phyloP scores from a whole-genome alignment of 2,797 vertebrate species.

The Danio choprae region DNA sequence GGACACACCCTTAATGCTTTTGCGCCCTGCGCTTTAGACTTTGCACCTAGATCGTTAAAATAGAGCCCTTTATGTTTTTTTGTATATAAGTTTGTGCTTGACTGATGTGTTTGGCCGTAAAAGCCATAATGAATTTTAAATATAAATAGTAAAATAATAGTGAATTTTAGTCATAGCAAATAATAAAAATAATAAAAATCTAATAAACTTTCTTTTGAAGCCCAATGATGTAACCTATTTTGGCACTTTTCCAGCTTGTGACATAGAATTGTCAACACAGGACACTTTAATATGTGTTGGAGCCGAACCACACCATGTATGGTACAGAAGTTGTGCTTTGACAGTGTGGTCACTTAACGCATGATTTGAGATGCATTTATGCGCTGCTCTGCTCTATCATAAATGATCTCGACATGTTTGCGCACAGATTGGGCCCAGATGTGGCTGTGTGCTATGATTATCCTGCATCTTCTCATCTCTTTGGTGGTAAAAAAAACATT shows the following conservation, averaged over 20 bases:
- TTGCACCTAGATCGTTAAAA: too few relatives aligned
- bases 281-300: background rate
- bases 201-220: background rate
- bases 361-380: background rate
- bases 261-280: background rate
- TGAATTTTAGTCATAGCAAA: background rate
- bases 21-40: too few relatives aligned
- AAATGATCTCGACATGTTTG: slow-evolving; percentile 6
- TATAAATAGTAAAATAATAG: too few relatives aligned
- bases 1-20: too few relatives aligned
- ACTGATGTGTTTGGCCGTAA: too few relatives aligned
- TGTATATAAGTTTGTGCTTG: too few relatives aligned
- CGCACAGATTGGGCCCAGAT: slow-evolving; percentile 33
- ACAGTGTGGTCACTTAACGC: slow-evolving; percentile 11
- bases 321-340: slow-evolving; percentile 13
- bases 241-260: slow-evolving; percentile 2
- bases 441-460: slow-evolving; percentile 9
- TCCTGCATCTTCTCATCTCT: background rate
- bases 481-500: background rate
- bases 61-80: too few relatives aligned
- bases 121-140: too few relatives aligned
- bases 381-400: slow-evolving; percentile 17
- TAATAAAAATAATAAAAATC: background rate
- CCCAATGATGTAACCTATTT: background rate
- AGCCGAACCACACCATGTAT: slow-evolving; percentile 10